phyloP scores from a whole-genome alignment of 2,113 vertebrate genomes.

The Paraplagusia blochii region DNA sequence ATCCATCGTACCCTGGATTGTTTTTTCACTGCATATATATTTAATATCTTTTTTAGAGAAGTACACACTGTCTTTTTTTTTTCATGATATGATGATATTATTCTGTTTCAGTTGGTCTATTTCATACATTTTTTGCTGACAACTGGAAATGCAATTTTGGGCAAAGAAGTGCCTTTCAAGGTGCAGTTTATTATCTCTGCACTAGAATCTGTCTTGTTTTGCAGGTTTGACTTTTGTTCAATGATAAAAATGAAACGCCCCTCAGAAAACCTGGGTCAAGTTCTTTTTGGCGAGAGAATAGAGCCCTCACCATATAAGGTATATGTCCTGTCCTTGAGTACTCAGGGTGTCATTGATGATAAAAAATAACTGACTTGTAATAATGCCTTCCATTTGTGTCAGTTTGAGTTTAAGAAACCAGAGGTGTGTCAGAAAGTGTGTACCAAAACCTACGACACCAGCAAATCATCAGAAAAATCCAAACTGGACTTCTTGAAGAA shows the following conservation, averaged over 20 bases:
- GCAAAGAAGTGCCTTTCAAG: no score
- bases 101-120: no score
- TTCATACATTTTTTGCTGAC: no score
- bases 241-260: constrained; percentile 81
- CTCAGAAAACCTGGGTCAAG: constrained; percentile 93
- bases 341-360: no score
- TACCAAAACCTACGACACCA: constrained; percentile 79
- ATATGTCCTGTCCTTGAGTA: not conserved
- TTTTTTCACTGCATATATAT: no score
- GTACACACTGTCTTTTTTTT: no score
- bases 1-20: no score
- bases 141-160: no score
- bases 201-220: not conserved
- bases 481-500: constrained; percentile 91
- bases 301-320: constrained; percentile 93
- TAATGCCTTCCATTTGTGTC: constrained; percentile 43
- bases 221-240: constrained; percentile 93
- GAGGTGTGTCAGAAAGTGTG: constrained; percentile 84
- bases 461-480: constrained; percentile 76
- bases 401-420: constrained; percentile 86
- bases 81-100: no score
- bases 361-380: no score
- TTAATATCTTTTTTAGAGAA: no score
- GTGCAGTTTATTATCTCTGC: not conserved
- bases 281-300: constrained; percentile 92